These are phyloP conservation scores for Takifugu ocellatus DNA, from an alignment of 2,797 vertebrate genomes.

Conservation along the genomic window DNA sequence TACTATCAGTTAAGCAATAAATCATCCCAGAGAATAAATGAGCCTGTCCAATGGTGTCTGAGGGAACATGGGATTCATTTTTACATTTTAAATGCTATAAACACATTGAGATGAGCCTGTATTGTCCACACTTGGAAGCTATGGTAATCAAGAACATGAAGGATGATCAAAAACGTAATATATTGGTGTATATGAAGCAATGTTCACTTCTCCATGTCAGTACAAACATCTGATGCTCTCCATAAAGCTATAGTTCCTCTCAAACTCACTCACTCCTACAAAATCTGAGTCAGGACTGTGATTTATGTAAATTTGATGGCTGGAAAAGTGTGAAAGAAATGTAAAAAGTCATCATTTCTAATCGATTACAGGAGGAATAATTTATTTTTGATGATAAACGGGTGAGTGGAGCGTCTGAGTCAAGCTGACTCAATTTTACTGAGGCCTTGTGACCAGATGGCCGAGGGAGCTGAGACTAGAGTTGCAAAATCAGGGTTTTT, in stretches of 20 bases:
- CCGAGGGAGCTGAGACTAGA: neutral
- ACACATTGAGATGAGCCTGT: slow-evolving; percentile 4
- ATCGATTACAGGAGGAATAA: neutral
- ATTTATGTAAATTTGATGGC: neutral
- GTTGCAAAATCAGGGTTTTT: slow-evolving; percentile 21
- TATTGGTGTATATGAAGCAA: too few species aligned
- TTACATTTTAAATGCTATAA: neutral
- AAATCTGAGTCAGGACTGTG: neutral
- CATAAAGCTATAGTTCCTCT: too few species aligned
- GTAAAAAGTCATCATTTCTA: too few species aligned
- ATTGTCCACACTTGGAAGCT: too few species aligned
- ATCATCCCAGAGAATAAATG: slow-evolving; percentile 8
- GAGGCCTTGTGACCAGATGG: slow-evolving; percentile 34
- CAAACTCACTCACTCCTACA: too few species aligned
- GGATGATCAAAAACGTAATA: too few species aligned
- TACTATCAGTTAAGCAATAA: slow-evolving; percentile 18
- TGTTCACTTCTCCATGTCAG: too few species aligned
- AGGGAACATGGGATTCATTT: neutral
- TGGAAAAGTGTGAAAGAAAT: too few species aligned
- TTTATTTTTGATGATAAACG: slow-evolving; percentile 15
- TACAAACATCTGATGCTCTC: too few species aligned
- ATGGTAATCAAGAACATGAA: too few species aligned
- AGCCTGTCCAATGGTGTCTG: slow-evolving; percentile 1
- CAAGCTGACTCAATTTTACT: slow-evolving; percentile 29
- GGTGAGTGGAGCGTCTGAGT: slow-evolving; percentile 16